These are phyloP conservation scores for Hirtodrosophila alboralis DNA, from an alignment of 2,888 invertebrate species.

Conservation along the genomic window DNA sequence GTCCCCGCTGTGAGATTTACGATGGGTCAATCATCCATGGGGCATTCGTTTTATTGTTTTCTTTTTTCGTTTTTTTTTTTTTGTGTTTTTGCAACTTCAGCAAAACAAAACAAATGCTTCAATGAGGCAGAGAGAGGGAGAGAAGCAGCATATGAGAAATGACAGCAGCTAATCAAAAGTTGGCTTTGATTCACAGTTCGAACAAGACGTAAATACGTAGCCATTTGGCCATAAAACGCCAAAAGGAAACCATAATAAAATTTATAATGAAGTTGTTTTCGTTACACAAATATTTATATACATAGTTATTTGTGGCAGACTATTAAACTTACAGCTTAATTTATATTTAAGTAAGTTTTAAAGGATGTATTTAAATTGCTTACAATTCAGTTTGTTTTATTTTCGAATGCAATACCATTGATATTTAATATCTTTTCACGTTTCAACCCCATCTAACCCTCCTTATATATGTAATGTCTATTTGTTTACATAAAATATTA, in stretches of 20 bases:
- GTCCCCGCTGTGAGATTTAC: slow-evolving; percentile 67
- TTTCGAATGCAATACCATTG: neutral
- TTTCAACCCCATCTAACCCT: neutral
- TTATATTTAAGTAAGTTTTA: no score
- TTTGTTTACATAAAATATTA: slow-evolving; percentile 52
- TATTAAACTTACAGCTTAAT: no score
- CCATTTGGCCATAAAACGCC: slow-evolving; percentile 15
- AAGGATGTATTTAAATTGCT: neutral
- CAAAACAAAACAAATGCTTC: slow-evolving; percentile 27
- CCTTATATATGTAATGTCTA: slow-evolving; percentile 48
- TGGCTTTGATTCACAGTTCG: slow-evolving; percentile 4
- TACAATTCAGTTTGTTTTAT: neutral
- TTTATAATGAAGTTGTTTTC: slow-evolving; percentile 38
- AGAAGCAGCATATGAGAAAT: slow-evolving; percentile 48
- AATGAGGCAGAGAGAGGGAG: neutral
- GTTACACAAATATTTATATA: slow-evolving; percentile 4
- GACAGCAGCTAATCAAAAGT: slow-evolving; percentile 70
- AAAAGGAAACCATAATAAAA: neutral
- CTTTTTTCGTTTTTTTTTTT: slow-evolving; percentile 27
- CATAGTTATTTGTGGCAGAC: no score
- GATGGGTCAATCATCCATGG: slow-evolving; percentile 68
- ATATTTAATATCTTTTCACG: neutral
- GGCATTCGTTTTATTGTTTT: slow-evolving; percentile 68
- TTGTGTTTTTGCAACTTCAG: slow-evolving; percentile 14
- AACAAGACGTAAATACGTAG: slow-evolving; percentile 11